Evolutionary conservation across 2,888 invertebrate genomes (phyloP).

Genomic region (Cacoxenus indagator): DNA sequence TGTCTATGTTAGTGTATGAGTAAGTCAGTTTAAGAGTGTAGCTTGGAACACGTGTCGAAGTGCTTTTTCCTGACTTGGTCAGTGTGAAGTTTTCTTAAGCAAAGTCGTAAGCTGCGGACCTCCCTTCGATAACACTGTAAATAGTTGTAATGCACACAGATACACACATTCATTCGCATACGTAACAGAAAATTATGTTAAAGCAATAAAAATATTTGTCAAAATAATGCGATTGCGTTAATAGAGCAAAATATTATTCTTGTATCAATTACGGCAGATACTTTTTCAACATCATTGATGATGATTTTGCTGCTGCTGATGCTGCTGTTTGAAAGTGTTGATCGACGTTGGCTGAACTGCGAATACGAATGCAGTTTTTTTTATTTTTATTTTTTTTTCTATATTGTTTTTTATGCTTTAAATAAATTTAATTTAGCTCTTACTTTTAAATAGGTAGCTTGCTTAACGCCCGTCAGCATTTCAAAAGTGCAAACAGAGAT

Average conservation of each 20-base stretch:
- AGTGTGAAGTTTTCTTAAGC: background rate
- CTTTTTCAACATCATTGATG: constrained; percentile 1
- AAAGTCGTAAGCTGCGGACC: too few species aligned
- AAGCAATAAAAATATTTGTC: constrained; percentile 67
- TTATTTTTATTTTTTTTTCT: too few species aligned
- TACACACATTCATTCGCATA: constrained; percentile 38
- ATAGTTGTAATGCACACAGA: too few species aligned
- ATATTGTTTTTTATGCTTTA: too few species aligned
- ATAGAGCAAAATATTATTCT: constrained; percentile 63
- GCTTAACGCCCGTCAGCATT: constrained; percentile 2
- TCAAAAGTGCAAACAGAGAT: constrained; percentile 6
- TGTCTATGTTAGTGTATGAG: background rate
- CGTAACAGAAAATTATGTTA: constrained; percentile 63
- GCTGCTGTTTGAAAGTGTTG: background rate
- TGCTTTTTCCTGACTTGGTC: background rate
- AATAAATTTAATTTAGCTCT: constrained; percentile 48
- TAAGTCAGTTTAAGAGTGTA: background rate
- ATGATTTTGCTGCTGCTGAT: background rate
- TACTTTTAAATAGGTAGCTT: constrained; percentile 48
- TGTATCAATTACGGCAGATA: constrained; percentile 57
- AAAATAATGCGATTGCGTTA: constrained; percentile 68
- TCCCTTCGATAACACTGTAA: too few species aligned
- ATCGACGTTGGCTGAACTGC: background rate
- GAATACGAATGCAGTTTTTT: constrained; percentile 28
- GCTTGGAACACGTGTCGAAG: background rate